Conservation (phyloP, 2,888 invertebrate species). For the Ferrisia virgata region DNA sequence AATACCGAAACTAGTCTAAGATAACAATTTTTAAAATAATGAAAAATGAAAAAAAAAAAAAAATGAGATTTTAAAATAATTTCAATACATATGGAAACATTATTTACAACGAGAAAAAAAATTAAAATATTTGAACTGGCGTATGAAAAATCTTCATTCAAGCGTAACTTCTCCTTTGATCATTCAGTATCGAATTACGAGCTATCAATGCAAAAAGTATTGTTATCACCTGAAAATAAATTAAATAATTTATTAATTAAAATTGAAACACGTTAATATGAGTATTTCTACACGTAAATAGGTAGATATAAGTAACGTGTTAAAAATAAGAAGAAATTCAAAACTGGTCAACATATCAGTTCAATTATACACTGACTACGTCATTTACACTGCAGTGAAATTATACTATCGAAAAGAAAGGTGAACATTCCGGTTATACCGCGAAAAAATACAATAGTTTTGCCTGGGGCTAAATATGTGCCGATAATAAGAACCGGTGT, state of each 20-base stretch:
- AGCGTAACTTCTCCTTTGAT: conserved; percentile 37
- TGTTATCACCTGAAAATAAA: conserved; percentile 35
- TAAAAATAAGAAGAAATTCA: not conserved
- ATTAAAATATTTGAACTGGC: not conserved
- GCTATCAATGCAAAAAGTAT: conserved; percentile 39
- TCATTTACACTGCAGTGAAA: not conserved
- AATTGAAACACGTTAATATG: no score
- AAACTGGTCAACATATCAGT: not conserved
- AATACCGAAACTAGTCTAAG: not conserved
- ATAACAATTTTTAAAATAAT: not conserved
- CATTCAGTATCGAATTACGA: conserved; percentile 40
- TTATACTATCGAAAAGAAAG: not conserved
- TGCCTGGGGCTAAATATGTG: not conserved
- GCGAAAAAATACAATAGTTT: not conserved
- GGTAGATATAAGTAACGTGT: not conserved
- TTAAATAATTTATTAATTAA: no score
- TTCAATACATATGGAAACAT: not conserved
- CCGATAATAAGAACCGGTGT: not conserved
- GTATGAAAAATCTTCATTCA: not conserved
- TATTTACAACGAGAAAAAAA: not conserved
- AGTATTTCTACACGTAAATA: no score
- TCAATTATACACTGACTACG: not conserved
- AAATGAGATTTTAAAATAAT: not conserved
- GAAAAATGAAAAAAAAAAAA: not conserved
- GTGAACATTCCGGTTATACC: not conserved